A percentile compares a stretch with the other conserved stretches of the same genome.
Conservation (phyloP, 2,113 vertebrate species). For the Microcebus tavaratra region DNA sequence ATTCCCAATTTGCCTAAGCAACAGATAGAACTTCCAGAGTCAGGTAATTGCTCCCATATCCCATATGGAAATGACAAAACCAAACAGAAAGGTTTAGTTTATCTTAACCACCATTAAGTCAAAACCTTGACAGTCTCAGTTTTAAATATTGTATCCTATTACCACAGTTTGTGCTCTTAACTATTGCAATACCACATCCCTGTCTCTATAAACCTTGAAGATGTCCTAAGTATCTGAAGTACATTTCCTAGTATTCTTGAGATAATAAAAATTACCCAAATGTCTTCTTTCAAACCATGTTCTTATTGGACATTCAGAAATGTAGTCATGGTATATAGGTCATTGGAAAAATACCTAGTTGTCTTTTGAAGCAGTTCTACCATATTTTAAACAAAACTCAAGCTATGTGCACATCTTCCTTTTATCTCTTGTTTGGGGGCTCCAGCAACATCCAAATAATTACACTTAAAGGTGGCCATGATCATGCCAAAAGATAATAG, state of each 20-base stretch:
- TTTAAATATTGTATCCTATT: not conserved
- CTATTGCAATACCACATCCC: not conserved
- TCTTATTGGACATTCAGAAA: not conserved
- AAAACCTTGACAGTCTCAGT: not conserved
- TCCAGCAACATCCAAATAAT: not conserved
- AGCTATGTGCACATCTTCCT: not conserved
- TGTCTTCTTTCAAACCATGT: not conserved
- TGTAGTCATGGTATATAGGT: not conserved
- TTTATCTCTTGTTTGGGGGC: not conserved
- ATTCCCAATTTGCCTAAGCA: constrained; percentile 12
- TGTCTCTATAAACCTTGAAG: not conserved
- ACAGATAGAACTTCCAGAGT: not conserved
- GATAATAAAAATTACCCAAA: not conserved
- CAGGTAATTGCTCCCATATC: not conserved
- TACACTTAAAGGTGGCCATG: not conserved
- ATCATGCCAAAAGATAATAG: not conserved
- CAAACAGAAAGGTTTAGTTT: not conserved
- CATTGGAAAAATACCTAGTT: not conserved
- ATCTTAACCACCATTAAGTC: not conserved
- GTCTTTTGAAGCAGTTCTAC: not conserved
- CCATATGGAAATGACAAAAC: not conserved
- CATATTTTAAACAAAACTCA: not conserved
- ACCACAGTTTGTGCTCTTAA: not conserved
- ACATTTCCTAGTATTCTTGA: not conserved
- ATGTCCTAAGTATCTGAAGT: not conserved